These are phyloP conservation scores for Cariama cristata DNA, from an alignment of 2,113 vertebrate genomes.

Conservation along the genomic window DNA sequence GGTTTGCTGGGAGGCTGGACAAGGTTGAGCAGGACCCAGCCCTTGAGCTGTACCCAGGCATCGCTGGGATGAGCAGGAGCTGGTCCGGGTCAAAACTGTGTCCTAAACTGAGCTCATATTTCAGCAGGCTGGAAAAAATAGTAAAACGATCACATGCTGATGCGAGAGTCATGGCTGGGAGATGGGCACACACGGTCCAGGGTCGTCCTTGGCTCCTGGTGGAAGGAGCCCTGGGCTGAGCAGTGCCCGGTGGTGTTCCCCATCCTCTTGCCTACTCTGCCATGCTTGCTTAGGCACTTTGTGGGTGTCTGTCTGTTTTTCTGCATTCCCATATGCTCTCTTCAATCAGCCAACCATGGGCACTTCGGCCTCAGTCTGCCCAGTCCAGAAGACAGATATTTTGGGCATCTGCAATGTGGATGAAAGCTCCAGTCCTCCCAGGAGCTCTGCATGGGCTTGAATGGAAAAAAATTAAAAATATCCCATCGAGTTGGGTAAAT, in stretches of 20 bases:
- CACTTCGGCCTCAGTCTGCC: background rate
- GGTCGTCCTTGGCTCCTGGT: background rate
- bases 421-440: background rate
- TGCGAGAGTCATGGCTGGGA: background rate
- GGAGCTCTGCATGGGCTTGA: background rate
- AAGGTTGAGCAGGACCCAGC: background rate
- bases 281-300: background rate
- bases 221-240: background rate
- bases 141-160: background rate
- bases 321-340: background rate
- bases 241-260: background rate
- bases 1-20: background rate
- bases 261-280: background rate
- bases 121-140: background rate
- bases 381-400: slow-evolving; percentile 12
- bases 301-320: background rate
- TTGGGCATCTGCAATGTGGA: slow-evolving; percentile 9
- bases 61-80: background rate
- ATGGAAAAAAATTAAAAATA: slow-evolving; percentile 26
- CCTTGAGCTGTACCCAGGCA: no score
- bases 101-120: background rate
- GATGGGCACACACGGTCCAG: fast-evolving
- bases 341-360: background rate
- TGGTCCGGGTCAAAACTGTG: background rate
- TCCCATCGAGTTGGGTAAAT: background rate